phyloP scores from a whole-genome alignment of 2,113 vertebrate genomes.

The Eublepharis macularius region DNA sequence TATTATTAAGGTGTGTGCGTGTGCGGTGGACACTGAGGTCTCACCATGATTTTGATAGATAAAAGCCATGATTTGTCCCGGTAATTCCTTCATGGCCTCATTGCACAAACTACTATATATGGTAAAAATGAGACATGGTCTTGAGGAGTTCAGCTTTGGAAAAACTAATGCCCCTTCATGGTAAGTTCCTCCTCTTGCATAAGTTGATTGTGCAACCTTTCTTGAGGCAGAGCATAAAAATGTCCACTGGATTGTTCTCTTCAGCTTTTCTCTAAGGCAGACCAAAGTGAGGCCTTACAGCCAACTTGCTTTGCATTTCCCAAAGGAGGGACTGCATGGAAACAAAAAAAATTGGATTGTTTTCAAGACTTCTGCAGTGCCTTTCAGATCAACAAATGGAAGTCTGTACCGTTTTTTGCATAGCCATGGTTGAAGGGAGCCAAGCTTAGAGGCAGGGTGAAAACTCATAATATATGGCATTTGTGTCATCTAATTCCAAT shows the following conservation, averaged over 20 bases:
- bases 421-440: neutral
- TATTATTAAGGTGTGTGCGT: too few relatives aligned
- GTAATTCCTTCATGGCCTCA: neutral
- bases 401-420: neutral
- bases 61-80: neutral
- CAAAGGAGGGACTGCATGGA: neutral
- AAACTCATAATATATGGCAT: neutral
- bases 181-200: neutral
- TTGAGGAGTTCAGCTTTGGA: neutral
- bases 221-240: neutral
- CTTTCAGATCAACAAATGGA: neutral
- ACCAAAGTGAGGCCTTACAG: neutral
- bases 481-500: too few relatives aligned
- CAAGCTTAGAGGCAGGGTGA: neutral
- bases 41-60: neutral
- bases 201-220: neutral
- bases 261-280: neutral
- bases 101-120: neutral
- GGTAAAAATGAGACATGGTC: neutral
- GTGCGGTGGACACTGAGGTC: too few relatives aligned
- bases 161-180: neutral
- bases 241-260: neutral
- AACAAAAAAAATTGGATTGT: neutral
- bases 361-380: neutral
- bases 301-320: neutral